Evolutionary conservation across 64 coral and sea anemone genomes (phyloP), one percentile per base, ranked within the genome.

Genomic region (Pachyseris speciosa): DNA sequence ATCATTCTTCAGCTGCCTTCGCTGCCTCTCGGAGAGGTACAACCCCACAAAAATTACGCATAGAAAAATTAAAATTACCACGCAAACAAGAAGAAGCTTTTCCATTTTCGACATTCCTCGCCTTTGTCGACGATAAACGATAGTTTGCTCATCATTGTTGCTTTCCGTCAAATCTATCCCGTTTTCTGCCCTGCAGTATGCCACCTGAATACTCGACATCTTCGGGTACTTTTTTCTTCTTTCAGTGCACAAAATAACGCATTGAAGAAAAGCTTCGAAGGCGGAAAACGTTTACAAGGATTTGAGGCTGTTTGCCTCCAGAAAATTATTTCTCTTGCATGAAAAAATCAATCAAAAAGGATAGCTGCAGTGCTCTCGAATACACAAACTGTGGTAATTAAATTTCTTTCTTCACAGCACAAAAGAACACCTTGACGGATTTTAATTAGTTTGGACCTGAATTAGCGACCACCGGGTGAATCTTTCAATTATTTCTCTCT

Each of bases 121-220:
- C 33, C 34, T 19, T 22, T 10, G 33, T 6, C 34, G 53, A 16
- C 17, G 32, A 61, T 61, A 55, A 25, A 39, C 53, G 33, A 81
- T 19, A 4, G 37, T 12, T 63, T 81, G 34, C 16, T 28, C 15
- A 36, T 58, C 52, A 12, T 17, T n/a, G 52, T 41, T 58, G 20
- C 36, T 81, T 37, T 81, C 77, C 4, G 52, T 25, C 2, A 38
- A 10, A 1, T 81, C 77, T 13, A 40, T 22, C 19, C 52, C 52
- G 30, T 61, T 81, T 60, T 63, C 52, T 1, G 77, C 77, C 40
- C 53, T 58, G 25, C 77, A 39, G 32, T 81, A 81, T 26, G 40
- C 37, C 9, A 81, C 53, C 19, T 63, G 1, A 61, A 34, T 31
- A 38, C 63, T 52, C 19, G 77, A 20, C 77, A 81, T 81, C 12